Conservation (phyloP, 2,797 vertebrate species). For the Ataeniobius toweri region DNA sequence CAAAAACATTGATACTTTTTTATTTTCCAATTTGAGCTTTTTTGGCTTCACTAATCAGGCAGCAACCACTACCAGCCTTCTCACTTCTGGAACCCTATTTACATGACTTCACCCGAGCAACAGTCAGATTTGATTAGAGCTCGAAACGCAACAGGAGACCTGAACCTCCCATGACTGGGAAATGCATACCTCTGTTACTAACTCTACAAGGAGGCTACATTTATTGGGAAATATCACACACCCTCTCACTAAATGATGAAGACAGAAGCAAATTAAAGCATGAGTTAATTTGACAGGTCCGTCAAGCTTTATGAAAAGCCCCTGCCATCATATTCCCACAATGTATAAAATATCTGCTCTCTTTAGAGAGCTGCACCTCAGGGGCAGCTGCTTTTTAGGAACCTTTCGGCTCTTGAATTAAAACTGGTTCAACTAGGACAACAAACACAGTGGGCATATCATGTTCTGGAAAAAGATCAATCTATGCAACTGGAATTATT, state of each 20-base stretch:
- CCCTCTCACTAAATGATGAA: constrained; percentile 55
- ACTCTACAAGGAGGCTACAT: constrained; percentile 48
- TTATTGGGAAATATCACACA: constrained; percentile 66
- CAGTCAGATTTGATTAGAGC: constrained; percentile 62
- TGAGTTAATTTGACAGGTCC: constrained; percentile 67
- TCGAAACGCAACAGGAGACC: constrained; percentile 43
- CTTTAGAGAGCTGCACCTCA: constrained; percentile 48
- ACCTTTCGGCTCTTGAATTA: constrained; percentile 43
- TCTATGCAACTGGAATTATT: constrained; percentile 27
- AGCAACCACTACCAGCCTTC: constrained; percentile 40
- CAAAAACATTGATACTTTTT: constrained; percentile 33
- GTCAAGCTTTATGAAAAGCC: constrained; percentile 60
- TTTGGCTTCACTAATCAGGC: constrained; percentile 44
- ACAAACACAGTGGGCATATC: constrained; percentile 49
- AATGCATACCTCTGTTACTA: constrained; percentile 64
- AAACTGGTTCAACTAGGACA: constrained; percentile 65
- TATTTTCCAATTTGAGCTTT: constrained; percentile 37
- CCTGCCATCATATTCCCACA: constrained; percentile 58
- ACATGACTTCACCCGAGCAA: constrained; percentile 67
- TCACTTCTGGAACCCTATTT: constrained; percentile 41
- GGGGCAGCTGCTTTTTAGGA: constrained; percentile 49
- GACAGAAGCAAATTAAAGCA: constrained; percentile 70
- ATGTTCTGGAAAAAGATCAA: constrained; percentile 43
- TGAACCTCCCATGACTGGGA: constrained; percentile 59
- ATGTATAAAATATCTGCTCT: constrained; percentile 64